Base-by-base conservation (phyloP, 1,140 invertebrate genomes). In the Melitaea cinxia region DNA sequence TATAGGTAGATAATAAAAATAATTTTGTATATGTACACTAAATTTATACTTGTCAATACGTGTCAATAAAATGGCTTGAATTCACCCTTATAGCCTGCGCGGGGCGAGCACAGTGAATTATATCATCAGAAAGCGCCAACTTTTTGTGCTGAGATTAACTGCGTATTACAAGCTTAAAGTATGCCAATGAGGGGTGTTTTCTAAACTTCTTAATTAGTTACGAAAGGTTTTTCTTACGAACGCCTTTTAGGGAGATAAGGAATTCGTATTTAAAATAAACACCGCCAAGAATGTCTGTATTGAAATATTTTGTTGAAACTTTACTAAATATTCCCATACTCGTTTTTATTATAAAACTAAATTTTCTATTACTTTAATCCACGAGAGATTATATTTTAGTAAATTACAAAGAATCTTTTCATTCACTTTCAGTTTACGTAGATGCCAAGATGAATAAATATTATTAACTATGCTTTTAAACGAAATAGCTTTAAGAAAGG, bases 71-170 rank as follows among this genome's bases (percentile, higher is more conserved):
- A 83, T n/a, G n/a, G n/a, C n/a, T n/a, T n/a, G n/a, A 82, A 88
- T 83, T 86, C 80, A 80, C 82, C 79, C 81, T 74, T 80, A 77
- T 79, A 74, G 73, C 66, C 74, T 70, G 75, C 78, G 65, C 49
- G 42, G 65, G 75, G 72, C 73, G 77, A 65, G 67, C 65, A 70
- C 77, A 57, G 78, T 82, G 81, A 86, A 85, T 88, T 84, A 86
- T 82, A 79, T 83, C 83, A 78, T 83, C 77, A 77, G 67, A 78
- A 77, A 75, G 75, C 66, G 73, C 57, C 68, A 83, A 81, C 70
- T 85, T 88, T 86, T 85, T 82, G 76, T 73, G 73, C 73, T 67
- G 68, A 85, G 80, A 85, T 85, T 85, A 88, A 84, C 80, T 83
- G 80, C 77, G 78, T 86, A 80, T 85, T 86, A 88, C 78, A 80